Base-by-base conservation (phyloP, 1,140 invertebrate genomes). In the Oryctes rhinoceros region DNA sequence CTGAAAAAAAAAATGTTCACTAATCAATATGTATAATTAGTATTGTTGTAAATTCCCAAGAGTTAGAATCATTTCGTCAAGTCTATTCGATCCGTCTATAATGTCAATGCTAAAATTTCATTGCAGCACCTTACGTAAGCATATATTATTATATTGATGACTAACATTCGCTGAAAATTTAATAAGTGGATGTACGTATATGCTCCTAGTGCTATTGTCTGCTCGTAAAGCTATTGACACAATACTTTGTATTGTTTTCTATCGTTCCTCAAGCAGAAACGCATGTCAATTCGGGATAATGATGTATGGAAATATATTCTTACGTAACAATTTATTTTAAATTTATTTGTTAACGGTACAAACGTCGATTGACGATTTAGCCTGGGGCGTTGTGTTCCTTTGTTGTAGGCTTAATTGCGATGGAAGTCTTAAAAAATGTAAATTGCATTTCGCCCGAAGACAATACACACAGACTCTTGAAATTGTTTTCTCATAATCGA, bases 291-390 rank as follows among this genome's bases (percentile, higher is more conserved):
- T 71, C 65, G 65, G 24, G 65, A 71, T 71, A 71, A 35, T 71
- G 65, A 71, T 71, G 35, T 71, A 71, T 71, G 65, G 65, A 71
- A 71, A 71, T 71, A 67, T 18, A 11, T 67, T 35, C 18, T 71
- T 71, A 71, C 65, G 24, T 71, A 71, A 71, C 24, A 71, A 24
- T 71, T 71, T 71, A 71, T 71, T 71, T 71, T 37, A 71, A 71
- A 71, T 71, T 71, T 71, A 71, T 71, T 71, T 71, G 65, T 71
- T 71, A 71, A 71, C 65, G 65, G 65, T 71, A 71, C 65, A 71
- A 71, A 71, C 35, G 65, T 24, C 65, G 65, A 71, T 24, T 71
- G 65, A 71, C 20, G 65, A 71, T 71, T 35, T 24, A 11, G 13
- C 65, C 65, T 3, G 15, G 37, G 24, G 65, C 65, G 15, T 11